Evolutionary conservation across 2,888 invertebrate genomes (phyloP).

Genomic region (Hemistola chrysoprasaria): DNA sequence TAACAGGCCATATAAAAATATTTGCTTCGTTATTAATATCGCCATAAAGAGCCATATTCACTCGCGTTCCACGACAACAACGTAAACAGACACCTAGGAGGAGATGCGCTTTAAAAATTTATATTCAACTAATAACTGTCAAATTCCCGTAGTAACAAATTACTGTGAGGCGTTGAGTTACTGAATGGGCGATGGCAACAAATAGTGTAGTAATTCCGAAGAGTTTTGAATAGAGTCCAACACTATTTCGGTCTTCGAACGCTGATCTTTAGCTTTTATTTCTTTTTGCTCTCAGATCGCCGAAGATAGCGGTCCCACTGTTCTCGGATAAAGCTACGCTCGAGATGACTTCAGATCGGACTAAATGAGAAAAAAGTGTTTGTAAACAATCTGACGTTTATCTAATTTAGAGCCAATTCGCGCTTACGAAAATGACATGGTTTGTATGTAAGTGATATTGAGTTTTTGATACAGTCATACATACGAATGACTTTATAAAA

Average conservation of each 20-base stretch:
- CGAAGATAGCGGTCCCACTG: conserved; percentile 50
- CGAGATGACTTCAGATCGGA: conserved; percentile 15
- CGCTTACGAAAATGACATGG: conserved; percentile 16
- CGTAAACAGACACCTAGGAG: conserved; percentile 45
- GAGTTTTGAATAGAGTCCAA: conserved; percentile 81
- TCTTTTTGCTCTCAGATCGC: conserved; percentile 60
- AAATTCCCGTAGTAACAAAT: conserved; percentile 67
- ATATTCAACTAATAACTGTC: conserved; percentile 66
- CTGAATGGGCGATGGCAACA: conserved; percentile 76
- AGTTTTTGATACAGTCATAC: conserved; percentile 10
- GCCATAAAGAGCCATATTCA: conserved; percentile 42
- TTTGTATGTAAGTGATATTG: conserved; percentile 17
- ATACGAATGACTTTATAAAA: conserved; percentile 15
- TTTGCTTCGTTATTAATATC: conserved; percentile 44
- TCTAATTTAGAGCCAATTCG: conserved; percentile 22
- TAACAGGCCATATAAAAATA: conserved; percentile 41
- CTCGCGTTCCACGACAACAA: conserved; percentile 40
- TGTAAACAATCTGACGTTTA: conserved; percentile 26
- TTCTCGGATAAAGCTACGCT: conserved; percentile 19
- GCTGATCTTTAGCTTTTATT: conserved; percentile 70
- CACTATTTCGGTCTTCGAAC: conserved; percentile 73
- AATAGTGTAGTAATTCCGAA: conserved; percentile 78
- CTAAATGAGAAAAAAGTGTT: conserved; percentile 18
- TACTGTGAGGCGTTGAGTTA: conserved; percentile 68
- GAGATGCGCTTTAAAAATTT: conserved; percentile 52